Conservation (phyloP, 2,113 vertebrate genomes). For the Myrmophylax atrothorax region DNA sequence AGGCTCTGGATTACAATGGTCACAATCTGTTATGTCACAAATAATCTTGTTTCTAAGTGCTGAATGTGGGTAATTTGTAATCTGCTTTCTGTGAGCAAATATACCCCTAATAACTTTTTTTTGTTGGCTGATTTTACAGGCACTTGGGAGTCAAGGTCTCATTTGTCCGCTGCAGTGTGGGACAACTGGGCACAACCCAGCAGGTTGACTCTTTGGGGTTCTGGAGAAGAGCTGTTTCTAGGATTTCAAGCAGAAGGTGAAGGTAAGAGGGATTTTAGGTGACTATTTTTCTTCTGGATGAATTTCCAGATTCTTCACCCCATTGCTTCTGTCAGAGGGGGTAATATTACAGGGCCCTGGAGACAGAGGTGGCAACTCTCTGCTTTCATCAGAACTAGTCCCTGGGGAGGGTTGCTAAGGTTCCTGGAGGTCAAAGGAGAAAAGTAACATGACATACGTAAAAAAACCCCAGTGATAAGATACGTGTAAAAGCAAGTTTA, state of each 20-base stretch:
- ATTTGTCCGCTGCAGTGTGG: neutral
- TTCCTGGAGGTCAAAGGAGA: neutral
- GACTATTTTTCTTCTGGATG: neutral
- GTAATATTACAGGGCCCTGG: neutral
- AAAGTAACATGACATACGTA: neutral
- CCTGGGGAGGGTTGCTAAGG: neutral
- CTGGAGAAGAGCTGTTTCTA: neutral
- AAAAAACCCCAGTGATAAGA: neutral
- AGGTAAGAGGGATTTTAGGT: neutral
- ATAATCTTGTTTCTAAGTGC: slow-evolving; percentile 32
- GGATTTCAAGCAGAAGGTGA: neutral
- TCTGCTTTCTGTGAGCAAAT: neutral
- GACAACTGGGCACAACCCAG: neutral
- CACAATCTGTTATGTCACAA: slow-evolving; percentile 49
- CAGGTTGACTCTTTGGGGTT: neutral
- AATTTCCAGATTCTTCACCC: neutral
- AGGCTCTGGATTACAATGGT: slow-evolving; percentile 31
- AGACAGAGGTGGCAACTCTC: neutral
- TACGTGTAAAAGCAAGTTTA: neutral
- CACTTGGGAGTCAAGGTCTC: neutral
- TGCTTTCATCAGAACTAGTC: neutral
- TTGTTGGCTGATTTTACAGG: neutral
- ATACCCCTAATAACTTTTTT: neutral
- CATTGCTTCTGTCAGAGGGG: neutral
- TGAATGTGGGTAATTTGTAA: slow-evolving; percentile 20